Conservation (phyloP, 2,888 invertebrate genomes). For the Plutella xylostella region DNA sequence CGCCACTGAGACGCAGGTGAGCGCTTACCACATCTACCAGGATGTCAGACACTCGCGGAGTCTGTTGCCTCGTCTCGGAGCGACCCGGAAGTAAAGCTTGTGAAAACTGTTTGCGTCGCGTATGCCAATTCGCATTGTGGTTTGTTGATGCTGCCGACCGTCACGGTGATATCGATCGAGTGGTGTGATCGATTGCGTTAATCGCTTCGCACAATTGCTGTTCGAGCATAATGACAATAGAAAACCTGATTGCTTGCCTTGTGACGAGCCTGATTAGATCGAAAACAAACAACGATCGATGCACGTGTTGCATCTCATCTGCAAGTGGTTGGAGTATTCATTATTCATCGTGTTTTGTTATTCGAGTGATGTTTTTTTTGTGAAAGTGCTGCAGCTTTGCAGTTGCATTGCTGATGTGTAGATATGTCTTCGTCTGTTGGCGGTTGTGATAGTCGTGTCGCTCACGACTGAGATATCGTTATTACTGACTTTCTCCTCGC, state of each 20-base stretch:
- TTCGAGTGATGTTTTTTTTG: constrained; percentile 34
- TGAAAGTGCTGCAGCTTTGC: constrained; percentile 34
- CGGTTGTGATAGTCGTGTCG: constrained; percentile 29
- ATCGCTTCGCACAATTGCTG: not conserved
- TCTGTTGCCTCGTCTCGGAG: too few species aligned
- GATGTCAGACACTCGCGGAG: too few species aligned
- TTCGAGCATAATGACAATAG: not conserved
- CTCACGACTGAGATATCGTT: constrained; percentile 11
- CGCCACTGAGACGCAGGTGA: constrained; percentile 66
- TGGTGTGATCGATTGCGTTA: too few species aligned
- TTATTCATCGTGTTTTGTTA: constrained; percentile 6
- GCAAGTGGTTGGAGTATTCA: not conserved
- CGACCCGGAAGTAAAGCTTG: constrained; percentile 64
- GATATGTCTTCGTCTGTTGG: constrained; percentile 33
- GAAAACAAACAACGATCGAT: not conserved
- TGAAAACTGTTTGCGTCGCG: constrained; percentile 41
- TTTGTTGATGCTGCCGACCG: not conserved
- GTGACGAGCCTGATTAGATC: not conserved
- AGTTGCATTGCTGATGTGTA: constrained; percentile 31
- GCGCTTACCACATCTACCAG: too few species aligned
- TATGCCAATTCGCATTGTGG: constrained; percentile 37
- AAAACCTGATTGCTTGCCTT: not conserved
- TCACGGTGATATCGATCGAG: too few species aligned
- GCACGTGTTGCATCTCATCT: not conserved
- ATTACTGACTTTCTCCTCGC: constrained; percentile 49